Evolutionary conservation across 2,113 vertebrate species (phyloP).

Genomic region (Plestiodon gilberti): DNA sequence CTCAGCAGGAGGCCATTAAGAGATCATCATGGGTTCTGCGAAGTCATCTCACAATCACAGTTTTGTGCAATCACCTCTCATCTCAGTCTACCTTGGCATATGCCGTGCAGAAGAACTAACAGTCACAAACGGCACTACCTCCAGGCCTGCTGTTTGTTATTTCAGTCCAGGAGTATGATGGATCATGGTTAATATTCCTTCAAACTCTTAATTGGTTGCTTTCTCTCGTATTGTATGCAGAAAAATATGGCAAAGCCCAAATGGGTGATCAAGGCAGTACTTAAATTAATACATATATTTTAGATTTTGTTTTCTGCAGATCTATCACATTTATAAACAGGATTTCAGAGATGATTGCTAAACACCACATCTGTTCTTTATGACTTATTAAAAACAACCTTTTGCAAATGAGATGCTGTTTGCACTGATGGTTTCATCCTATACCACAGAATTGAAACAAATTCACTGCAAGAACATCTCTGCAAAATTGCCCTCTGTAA

Average conservation of each 20-base stretch:
- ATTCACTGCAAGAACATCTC: background rate
- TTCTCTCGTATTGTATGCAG: conserved; percentile 55
- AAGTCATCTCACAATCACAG: conserved; percentile 82
- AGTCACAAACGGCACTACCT: conserved; percentile 71
- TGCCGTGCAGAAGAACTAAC: conserved; percentile 71
- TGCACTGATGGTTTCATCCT: background rate
- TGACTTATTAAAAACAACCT: conserved; percentile 37
- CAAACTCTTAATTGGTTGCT: conserved; percentile 59
- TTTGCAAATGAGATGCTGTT: background rate
- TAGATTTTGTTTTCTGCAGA: conserved; percentile 48
- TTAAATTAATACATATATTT: conserved; percentile 39
- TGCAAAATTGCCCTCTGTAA: background rate
- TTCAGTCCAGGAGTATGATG: conserved; percentile 71
- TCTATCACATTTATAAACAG: conserved; percentile 36
- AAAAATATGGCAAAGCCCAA: conserved; percentile 50
- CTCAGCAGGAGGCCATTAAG: conserved; percentile 79
- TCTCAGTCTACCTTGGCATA: conserved; percentile 73
- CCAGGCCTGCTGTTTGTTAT: conserved; percentile 79
- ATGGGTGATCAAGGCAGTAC: conserved; percentile 38
- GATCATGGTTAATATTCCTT: conserved; percentile 70
- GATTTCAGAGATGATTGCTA: conserved; percentile 46
- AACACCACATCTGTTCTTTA: conserved; percentile 55
- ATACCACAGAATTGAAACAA: background rate
- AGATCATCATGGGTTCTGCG: conserved; percentile 79
- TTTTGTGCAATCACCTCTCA: conserved; percentile 79